Conservation (phyloP, 2,113 vertebrate species). For the Loxodonta africana region DNA sequence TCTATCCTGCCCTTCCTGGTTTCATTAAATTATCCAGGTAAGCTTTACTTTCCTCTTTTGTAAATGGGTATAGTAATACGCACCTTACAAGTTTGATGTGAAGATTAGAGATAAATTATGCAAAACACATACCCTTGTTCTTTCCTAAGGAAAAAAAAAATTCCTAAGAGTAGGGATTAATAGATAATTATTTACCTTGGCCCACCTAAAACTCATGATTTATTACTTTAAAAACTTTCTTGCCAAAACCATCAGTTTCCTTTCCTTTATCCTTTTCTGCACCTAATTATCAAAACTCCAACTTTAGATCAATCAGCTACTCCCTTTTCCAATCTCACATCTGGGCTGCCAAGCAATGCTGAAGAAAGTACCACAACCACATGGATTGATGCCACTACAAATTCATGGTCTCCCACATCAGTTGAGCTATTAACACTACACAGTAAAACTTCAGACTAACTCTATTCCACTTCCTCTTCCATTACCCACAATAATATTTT, state of each 20-base stretch:
- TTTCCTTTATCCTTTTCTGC: slow-evolving; percentile 48
- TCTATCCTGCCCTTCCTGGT: neutral
- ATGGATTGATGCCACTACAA: slow-evolving; percentile 32
- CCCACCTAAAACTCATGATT: neutral
- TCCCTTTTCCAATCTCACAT: slow-evolving; percentile 35
- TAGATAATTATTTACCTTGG: neutral
- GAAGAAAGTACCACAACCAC: slow-evolving; percentile 36
- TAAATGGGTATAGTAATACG: neutral
- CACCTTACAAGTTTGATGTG: neutral
- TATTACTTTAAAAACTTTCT: neutral
- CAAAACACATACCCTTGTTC: neutral
- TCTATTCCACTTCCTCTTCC: slow-evolving; percentile 1
- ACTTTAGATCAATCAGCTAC: neutral
- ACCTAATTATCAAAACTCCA: slow-evolving; percentile 50
- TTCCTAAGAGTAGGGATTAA: slow-evolving; percentile 9
- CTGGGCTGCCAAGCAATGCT: slow-evolving; percentile 13
- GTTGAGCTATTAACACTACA: slow-evolving; percentile 29
- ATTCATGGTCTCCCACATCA: slow-evolving; percentile 59
- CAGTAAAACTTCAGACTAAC: neutral
- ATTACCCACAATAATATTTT: slow-evolving; percentile 48
- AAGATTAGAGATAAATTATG: neutral
- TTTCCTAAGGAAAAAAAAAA: neutral
- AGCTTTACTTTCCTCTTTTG: slow-evolving; percentile 19
- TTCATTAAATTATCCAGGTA: neutral
- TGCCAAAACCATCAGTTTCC: neutral